phyloP scores from a whole-genome alignment of 1,140 invertebrate species.

The Platorchestia sp. region DNA sequence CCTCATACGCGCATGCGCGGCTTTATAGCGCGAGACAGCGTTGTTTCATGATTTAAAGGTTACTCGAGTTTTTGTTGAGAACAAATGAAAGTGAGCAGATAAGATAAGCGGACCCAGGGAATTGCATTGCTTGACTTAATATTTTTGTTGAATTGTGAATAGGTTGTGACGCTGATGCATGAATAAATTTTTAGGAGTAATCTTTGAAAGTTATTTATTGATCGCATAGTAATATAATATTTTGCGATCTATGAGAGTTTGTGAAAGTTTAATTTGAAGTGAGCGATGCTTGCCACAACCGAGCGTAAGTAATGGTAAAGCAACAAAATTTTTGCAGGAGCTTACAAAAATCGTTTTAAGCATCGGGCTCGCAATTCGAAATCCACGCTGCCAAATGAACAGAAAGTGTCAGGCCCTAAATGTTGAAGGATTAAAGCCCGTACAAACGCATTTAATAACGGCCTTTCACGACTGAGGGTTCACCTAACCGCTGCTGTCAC shows the following conservation, averaged over 20 bases:
- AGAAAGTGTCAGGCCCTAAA: not conserved
- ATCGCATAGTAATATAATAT: too few relatives aligned
- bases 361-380: not conserved
- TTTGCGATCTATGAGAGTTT: not conserved
- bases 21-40: not conserved
- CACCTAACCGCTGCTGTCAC: not conserved
- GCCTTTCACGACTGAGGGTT: not conserved
- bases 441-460: not conserved
- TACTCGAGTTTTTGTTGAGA: not conserved
- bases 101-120: not conserved
- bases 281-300: not conserved
- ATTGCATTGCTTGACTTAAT: not conserved
- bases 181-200: not conserved
- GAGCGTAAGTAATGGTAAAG: not conserved
- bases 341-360: not conserved
- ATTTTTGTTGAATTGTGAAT: not conserved
- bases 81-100: not conserved
- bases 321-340: not conserved
- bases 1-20: not conserved
- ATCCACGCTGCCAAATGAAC: not conserved
- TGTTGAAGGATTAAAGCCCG: not conserved
- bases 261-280: not conserved
- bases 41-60: not conserved
- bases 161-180: not conserved
- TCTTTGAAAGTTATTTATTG: too few relatives aligned